Percentiles rank a stretch among this genome's conserved stretches.
phyloP scores from a whole-genome alignment of 1,140 invertebrate species.

The Euura saliciscinereae region DNA sequence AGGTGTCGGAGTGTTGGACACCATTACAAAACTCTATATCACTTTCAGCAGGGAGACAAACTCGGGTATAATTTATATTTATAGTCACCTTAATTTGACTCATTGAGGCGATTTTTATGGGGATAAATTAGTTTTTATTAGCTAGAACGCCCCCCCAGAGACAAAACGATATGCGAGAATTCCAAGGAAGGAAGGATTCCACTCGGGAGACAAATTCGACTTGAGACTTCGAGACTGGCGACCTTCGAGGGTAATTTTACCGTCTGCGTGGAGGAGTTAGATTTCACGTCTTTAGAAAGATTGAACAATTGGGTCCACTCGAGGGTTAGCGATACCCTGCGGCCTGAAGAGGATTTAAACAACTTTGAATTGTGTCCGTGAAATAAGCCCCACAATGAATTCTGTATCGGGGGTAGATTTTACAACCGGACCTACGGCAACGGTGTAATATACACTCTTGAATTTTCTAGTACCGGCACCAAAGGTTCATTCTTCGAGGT shows the following conservation, averaged over 20 bases:
- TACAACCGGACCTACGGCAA: conserved; percentile 27
- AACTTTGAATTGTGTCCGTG: conserved; percentile 45
- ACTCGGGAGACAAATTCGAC: no score
- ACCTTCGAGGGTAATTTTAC: conserved; percentile 23
- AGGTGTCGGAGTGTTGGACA: conserved; percentile 46
- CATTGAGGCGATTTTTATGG: conserved; percentile 42
- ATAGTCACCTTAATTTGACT: conserved; percentile 42
- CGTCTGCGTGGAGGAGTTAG: conserved; percentile 29
- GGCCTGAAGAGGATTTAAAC: conserved; percentile 58
- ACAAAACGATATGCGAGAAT: no score
- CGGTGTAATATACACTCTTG: conserved; percentile 11
- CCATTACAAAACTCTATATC: conserved; percentile 54
- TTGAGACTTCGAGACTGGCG: conserved; percentile 16
- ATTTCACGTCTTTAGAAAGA: conserved; percentile 50
- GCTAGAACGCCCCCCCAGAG: conserved; percentile 14
- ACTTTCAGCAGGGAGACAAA: conserved; percentile 38
- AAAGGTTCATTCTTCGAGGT: conserved; percentile 35
- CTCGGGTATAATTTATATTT: conserved; percentile 42
- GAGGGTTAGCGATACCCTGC: conserved; percentile 50
- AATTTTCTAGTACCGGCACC: neutral
- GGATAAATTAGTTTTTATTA: conserved; percentile 44
- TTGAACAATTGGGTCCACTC: conserved; percentile 53
- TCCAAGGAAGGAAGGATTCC: no score
- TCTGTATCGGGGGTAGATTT: conserved; percentile 26
- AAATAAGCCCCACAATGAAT: conserved; percentile 12